Base-by-base conservation (phyloP, 1,140 invertebrate genomes). In the Drosophila neocordata region DNA sequence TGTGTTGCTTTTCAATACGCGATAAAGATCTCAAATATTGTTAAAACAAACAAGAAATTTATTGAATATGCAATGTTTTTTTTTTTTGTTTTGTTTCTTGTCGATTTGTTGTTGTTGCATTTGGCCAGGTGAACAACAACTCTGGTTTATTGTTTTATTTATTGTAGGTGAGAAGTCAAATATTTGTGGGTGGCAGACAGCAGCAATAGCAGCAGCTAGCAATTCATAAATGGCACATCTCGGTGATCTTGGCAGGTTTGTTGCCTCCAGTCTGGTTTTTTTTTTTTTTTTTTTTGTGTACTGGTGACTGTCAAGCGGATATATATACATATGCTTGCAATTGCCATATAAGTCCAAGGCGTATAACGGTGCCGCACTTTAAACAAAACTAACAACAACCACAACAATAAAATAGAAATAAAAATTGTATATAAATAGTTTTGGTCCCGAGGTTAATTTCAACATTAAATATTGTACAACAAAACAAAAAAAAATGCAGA, bases 31-130 rank as follows among this genome's bases (percentile, higher is more conserved):
- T 85, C 82, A 85, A 85, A 85, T 85, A 85, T 85, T 82, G 82
- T 87, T 85, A 85, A 85, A 85, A 85, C 82, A 85, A 85, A 85
- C 82, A 85, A 85, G 82, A 85, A 85, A 85, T 85, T 85, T 85
- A 85, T 85, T 85, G 82, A 85, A 85, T 85, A 85, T 85, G 82
- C 82, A 85, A 87, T 69, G 78, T 82, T 73, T 62, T 15, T 53
- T 56, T 65, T 62, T 53, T 59, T 20, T 20, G 27, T 27, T 9
- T 37, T 37, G 4, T 31, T 31, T 31, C 6, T 31, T 31, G 27
- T 31, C 27, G 27, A 31, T 31, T 31, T 31, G 27, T 31, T 35
- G 41, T 15, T 44, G 41, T 85, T 87, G 82, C 78, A 81, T 85
- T 85, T 73, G 77, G 60, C 69, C 77, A 85, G 69, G 76, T 75